Evolutionary conservation across 2,797 vertebrate species (phyloP).

Genomic region (Leuciscus waleckii): DNA sequence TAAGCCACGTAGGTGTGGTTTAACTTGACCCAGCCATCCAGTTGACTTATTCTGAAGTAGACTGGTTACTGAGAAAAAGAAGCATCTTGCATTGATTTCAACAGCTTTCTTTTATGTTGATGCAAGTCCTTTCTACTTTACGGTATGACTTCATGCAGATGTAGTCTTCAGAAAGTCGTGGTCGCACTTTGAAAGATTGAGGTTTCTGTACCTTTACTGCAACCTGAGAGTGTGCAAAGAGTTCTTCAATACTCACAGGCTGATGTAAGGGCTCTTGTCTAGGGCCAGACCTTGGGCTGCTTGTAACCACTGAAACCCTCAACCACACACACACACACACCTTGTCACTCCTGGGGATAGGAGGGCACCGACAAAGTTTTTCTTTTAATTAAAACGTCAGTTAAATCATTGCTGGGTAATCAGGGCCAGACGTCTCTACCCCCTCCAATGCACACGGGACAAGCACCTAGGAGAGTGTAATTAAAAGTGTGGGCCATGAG

Average conservation of each 20-base stretch:
- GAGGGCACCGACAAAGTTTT: conserved; percentile 76
- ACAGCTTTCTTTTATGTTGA: conserved; percentile 9
- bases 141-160: conserved; percentile 3
- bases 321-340: conserved; percentile 34
- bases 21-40: neutral
- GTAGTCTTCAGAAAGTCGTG: conserved; percentile 16
- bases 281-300: conserved; percentile 38
- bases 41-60: neutral
- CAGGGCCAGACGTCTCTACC: conserved; percentile 74
- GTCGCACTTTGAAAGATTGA: neutral
- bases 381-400: conserved; percentile 86
- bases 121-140: neutral
- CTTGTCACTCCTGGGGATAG: conserved; percentile 73
- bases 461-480: conserved; percentile 64
- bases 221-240: neutral
- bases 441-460: conserved; percentile 58
- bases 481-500: conserved; percentile 64
- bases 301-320: conserved; percentile 24
- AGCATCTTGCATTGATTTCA: conserved; percentile 27
- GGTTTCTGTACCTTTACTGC: conserved; percentile 1
- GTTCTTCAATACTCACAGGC: conserved; percentile 30
- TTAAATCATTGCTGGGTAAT: conserved; percentile 84
- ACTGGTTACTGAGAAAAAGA: neutral
- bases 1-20: neutral
- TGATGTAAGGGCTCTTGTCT: conserved; percentile 36